Base-by-base conservation (phyloP, 2,797 vertebrate genomes). In the Botia almorhae region DNA sequence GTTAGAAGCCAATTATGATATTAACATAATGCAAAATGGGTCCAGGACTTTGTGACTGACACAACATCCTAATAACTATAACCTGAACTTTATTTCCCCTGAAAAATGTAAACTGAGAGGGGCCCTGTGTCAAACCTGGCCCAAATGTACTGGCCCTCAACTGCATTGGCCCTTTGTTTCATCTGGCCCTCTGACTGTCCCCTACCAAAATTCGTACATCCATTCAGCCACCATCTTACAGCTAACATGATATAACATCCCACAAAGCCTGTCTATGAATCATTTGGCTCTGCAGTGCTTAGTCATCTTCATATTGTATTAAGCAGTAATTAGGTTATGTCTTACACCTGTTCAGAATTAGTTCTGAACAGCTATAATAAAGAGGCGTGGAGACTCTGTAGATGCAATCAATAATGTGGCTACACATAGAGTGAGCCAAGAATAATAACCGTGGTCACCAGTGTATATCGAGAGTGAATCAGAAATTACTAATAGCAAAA, bases 321-420 rank as follows among this genome's bases (percentile, higher is more conserved):
- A 74, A 73, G 53, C 64, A 67, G 29, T 76, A 64, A 86, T 86
- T 75, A 75, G 64, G 11, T 80, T 50, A 65, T 56, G 26, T 12
- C 71, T 76, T 74, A 26, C 61, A 83, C 58, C 76, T 79, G 19
- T 76, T 60, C 63, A 76, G 48, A 68, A 50, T 75, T 69, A 33
- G 19, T 39, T 56, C 29, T 55, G n/a, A 69, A 70, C 14, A 50
- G 64, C 23, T 29, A 63, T 53, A 63, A 60, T 69, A 46, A 58
- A 70, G 39, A 78, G 29, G 39, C 72, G 48, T 55, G 67, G 81
- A 36, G 36, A 64, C 58, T 70, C 55, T 79, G 29, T 72, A 79
- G 69, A 79, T 78, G 56, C 61, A 78, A 78, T 79, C 77, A 79
- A 79, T 79, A 79, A 72, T 39, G 63, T 65, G 63, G 33, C 16